These are phyloP conservation scores for Ericerus pela DNA, from an alignment of 1,140 invertebrate genomes.

Conservation along the genomic window DNA sequence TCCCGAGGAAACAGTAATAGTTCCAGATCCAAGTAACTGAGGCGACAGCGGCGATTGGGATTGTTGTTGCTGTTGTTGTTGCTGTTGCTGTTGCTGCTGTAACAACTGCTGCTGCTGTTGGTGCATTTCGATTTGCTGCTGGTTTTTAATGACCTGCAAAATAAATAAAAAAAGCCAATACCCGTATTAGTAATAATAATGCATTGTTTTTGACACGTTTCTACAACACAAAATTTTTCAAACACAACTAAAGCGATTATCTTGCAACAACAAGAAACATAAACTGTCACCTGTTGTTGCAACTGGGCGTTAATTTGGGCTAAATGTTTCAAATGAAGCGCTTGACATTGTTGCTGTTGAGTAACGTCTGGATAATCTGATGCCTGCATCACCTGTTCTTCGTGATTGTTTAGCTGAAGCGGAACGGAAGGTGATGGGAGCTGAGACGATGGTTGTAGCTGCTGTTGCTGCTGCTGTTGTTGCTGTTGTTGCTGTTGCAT, in stretches of 20 bases:
- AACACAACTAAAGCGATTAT: neutral
- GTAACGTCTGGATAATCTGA: constrained; percentile 13
- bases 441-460: constrained; percentile 24
- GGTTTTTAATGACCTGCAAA: constrained; percentile 21
- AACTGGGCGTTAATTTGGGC: constrained; percentile 20
- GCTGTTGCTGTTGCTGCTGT: constrained; percentile 24
- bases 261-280: constrained; percentile 10
- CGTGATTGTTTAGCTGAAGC: constrained; percentile 6
- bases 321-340: constrained; percentile 19
- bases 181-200: no score
- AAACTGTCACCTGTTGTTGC: constrained; percentile 8
- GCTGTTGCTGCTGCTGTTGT: constrained; percentile 30
- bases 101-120: constrained; percentile 22
- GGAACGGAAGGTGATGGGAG: neutral
- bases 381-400: constrained; percentile 10
- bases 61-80: constrained; percentile 25
- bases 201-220: no score
- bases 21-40: constrained; percentile 15
- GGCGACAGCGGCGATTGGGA: constrained; percentile 23
- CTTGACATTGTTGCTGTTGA: constrained; percentile 20
- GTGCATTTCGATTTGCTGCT: constrained; percentile 23
- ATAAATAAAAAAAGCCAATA: neutral
- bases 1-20: constrained; percentile 22
- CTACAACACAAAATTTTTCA: neutral
- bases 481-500: constrained; percentile 12